Conservation (phyloP, 1,140 invertebrate genomes). For the Parasteatoda tepidariorum region DNA sequence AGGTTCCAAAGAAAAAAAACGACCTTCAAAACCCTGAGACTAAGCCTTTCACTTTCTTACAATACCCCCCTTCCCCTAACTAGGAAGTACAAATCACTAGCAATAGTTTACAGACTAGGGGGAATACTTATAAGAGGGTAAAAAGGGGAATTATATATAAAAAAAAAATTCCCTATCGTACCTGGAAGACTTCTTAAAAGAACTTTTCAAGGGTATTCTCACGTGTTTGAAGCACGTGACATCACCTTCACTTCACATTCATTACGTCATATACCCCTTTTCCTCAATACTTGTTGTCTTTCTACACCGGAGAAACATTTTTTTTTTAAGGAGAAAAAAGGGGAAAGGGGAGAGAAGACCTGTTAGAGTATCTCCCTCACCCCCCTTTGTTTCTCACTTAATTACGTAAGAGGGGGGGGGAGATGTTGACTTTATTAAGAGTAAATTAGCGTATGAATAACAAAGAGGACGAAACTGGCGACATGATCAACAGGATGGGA, state of each 20-base stretch:
- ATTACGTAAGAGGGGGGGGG: background rate
- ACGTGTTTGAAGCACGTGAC: conserved; percentile 52
- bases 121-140: background rate
- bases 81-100: conserved; percentile 5
- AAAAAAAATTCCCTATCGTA: conserved; percentile 9
- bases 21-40: conserved; percentile 46
- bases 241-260: conserved; percentile 58
- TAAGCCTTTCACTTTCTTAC: background rate
- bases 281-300: background rate
- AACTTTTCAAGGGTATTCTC: conserved; percentile 52
- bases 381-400: background rate
- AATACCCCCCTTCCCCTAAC: conserved; percentile 17
- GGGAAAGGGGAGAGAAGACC: background rate
- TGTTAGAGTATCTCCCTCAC: background rate
- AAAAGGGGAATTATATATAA: background rate
- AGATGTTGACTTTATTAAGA: background rate
- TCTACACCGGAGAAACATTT: background rate
- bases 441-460: too few species aligned
- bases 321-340: background rate
- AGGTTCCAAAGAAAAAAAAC: conserved; percentile 31
- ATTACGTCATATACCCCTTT: conserved; percentile 30
- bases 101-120: background rate
- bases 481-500: too few species aligned
- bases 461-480: too few species aligned
- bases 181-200: background rate